Conservation (phyloP, 2,888 invertebrate species). For the Polylopha cassiicola region DNA sequence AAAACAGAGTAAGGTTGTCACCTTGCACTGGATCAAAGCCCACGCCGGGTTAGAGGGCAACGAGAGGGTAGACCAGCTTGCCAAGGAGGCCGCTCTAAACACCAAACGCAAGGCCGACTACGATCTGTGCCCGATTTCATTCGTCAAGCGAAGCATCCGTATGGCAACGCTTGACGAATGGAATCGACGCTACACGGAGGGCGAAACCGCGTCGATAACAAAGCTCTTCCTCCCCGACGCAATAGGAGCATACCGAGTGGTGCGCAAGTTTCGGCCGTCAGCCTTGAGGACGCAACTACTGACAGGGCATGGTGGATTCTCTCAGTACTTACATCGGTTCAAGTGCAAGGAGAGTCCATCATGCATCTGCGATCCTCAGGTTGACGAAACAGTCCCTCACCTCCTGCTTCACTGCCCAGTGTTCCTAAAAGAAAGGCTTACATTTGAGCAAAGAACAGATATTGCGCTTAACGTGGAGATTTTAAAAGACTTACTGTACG, state of each 20-base stretch:
- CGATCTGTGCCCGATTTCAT: background rate
- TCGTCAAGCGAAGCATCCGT: background rate
- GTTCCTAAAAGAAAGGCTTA: background rate
- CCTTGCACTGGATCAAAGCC: too few relatives aligned
- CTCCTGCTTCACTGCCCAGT: background rate
- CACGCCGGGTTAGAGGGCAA: background rate
- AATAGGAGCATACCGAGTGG: background rate
- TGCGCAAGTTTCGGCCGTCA: background rate
- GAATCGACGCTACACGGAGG: background rate
- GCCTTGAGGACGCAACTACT: background rate
- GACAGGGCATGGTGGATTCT: conserved; percentile 11
- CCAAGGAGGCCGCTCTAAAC: background rate
- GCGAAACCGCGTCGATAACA: background rate
- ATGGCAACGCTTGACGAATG: background rate
- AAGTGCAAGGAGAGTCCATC: conserved; percentile 7
- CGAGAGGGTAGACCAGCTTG: background rate
- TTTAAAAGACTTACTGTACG: too few relatives aligned
- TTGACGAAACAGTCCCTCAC: background rate
- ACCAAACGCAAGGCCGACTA: background rate
- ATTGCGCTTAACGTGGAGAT: too few relatives aligned
- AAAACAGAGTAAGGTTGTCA: too few relatives aligned
- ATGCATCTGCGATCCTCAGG: background rate
- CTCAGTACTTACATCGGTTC: conserved; percentile 5
- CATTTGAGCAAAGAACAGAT: background rate
- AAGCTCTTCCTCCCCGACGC: conserved; percentile 2